These are phyloP conservation scores for Philereme transversata DNA, from an alignment of 2,888 invertebrate species.

Conservation along the genomic window DNA sequence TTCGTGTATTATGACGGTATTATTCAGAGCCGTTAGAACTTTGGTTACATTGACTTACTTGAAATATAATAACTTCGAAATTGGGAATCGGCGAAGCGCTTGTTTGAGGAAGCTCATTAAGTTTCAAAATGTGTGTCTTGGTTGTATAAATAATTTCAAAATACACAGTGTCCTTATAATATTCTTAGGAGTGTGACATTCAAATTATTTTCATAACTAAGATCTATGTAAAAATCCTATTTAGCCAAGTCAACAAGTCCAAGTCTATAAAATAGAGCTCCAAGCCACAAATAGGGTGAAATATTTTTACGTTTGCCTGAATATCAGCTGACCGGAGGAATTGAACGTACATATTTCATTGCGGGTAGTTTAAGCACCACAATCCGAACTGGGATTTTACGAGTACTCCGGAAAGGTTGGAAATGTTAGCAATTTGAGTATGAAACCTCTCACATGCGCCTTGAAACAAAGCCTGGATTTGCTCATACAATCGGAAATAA, in stretches of 20 bases:
- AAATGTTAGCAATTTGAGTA: conserved; percentile 44
- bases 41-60: conserved; percentile 26
- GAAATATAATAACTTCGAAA: conserved; percentile 7
- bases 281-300: conserved; percentile 28
- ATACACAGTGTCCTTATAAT: too few relatives aligned
- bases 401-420: conserved; percentile 50
- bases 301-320: conserved; percentile 46
- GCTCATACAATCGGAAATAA: conserved; percentile 49
- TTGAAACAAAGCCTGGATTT: conserved; percentile 38
- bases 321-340: conserved; percentile 43
- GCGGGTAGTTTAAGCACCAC: conserved; percentile 50
- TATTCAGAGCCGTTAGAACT: conserved; percentile 66
- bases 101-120: neutral
- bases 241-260: conserved; percentile 25
- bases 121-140: too few relatives aligned
- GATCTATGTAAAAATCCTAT: neutral
- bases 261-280: conserved; percentile 26
- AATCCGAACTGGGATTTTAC: conserved; percentile 59
- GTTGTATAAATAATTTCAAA: too few relatives aligned
- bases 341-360: conserved; percentile 56
- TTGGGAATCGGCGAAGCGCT: neutral
- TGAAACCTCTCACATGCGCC: conserved; percentile 17
- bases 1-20: conserved; percentile 45
- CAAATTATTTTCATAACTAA: neutral
- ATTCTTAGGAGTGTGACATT: too few relatives aligned